Evolutionary conservation across 2,888 invertebrate genomes (phyloP).

Genomic region (Scrobipalpa costella): DNA sequence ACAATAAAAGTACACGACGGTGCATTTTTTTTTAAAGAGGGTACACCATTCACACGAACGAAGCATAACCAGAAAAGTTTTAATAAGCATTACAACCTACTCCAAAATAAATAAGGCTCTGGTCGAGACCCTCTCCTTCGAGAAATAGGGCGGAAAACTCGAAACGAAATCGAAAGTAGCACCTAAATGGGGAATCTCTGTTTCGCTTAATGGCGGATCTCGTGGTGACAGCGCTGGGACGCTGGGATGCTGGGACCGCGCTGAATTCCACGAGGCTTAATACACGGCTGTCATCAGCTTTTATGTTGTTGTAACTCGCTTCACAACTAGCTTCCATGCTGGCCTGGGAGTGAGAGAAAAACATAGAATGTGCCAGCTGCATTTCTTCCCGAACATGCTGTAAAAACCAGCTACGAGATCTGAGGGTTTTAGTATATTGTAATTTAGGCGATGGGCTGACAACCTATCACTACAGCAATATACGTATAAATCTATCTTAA

Average conservation of each 20-base stretch:
- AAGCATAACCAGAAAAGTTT: neutral
- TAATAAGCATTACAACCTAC: neutral
- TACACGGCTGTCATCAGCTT: neutral
- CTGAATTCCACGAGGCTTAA: neutral
- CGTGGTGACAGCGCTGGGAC: slow-evolving; percentile 11
- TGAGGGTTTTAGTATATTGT: no score
- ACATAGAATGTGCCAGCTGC: no score
- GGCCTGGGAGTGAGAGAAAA: neutral
- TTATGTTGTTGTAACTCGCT: neutral
- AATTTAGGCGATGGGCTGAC: no score
- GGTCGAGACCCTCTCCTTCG: neutral
- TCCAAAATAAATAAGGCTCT: slow-evolving; percentile 1
- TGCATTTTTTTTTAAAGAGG: no score
- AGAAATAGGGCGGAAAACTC: slow-evolving; percentile 13
- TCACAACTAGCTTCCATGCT: no score
- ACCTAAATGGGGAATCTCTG: slow-evolving; percentile 25
- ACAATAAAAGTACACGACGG: no score
- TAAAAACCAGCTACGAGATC: no score
- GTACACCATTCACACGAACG: no score
- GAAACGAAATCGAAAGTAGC: slow-evolving; percentile 16
- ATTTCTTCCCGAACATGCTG: no score
- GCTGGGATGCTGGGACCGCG: neutral
- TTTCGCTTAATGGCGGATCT: slow-evolving; percentile 5
- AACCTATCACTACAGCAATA: no score
- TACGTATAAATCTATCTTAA: no score